These are phyloP conservation scores for Tenthredo mesomela DNA, from an alignment of 2,888 invertebrate genomes.

Conservation along the genomic window DNA sequence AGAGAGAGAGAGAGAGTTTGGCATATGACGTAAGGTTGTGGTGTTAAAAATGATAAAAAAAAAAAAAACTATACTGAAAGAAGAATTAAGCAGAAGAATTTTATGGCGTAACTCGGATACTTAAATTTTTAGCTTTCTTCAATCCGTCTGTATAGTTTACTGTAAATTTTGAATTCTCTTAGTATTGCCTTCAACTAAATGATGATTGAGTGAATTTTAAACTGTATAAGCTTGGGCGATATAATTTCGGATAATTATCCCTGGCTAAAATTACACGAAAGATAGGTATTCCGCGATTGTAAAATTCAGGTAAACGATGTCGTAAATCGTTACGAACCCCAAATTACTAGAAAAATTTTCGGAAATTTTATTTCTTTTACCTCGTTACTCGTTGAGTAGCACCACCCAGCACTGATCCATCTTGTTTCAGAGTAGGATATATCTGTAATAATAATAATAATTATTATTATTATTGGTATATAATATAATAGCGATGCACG, in stretches of 20 bases:
- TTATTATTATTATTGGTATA: background rate
- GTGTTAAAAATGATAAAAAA: background rate
- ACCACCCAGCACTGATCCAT: conserved; percentile 73
- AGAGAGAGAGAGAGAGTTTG: background rate
- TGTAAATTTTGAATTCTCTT: background rate
- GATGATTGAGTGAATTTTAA: background rate
- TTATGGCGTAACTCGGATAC: background rate
- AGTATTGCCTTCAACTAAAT: background rate
- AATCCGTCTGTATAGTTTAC: background rate
- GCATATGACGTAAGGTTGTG: background rate
- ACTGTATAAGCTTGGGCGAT: background rate
- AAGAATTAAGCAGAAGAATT: no score
- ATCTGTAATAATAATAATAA: conserved; percentile 67
- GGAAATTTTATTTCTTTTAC: conserved; percentile 62
- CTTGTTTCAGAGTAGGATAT: conserved; percentile 74
- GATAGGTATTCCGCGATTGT: background rate
- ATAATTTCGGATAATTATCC: background rate
- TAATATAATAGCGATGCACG: background rate
- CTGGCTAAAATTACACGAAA: background rate
- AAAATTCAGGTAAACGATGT: background rate
- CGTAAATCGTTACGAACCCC: background rate
- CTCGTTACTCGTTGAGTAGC: conserved; percentile 75
- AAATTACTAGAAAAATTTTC: background rate
- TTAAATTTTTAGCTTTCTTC: background rate
- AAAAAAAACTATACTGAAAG: no score